Base-by-base conservation (phyloP, 2,113 vertebrate species). In the Rhinoptilus africanus region DNA sequence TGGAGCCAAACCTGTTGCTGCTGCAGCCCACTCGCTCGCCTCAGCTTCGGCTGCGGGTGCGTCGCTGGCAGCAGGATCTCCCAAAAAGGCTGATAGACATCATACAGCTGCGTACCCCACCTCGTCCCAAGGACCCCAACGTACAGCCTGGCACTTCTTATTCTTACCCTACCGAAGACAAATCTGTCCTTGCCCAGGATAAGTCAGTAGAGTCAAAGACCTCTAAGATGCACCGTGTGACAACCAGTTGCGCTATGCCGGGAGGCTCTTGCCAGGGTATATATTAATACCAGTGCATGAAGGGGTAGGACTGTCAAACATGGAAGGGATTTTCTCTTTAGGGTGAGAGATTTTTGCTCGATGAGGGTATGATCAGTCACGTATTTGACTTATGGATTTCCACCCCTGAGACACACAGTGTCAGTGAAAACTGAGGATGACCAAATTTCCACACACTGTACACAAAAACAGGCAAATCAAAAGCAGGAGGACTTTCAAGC, bases 1-100 rank as follows among this genome's bases (percentile, higher is more conserved):
- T 15, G 35, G 27, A 93, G 54, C 2, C 27, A 37, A 48, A 64
- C 10, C 34, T 7, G 2, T 59, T 37, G 64, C 1, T 73, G 60
- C 59, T 74, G 51, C n/a, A 67, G 56, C 73, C 30, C 14, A 3
- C 19, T 54, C 4, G 0, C 15, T 51, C 3, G 1, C 17, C 30
- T 57, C 84, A 63, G 60, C 64, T 72, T 35, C 1, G 0, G 34
- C 53, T 10, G 20, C 0, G 1, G n/a, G n/a, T 72, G 41, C 0
- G 0, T 10, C 1, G 3, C 34, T 6, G 43, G 66, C 47, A 81
- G 53, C 50, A 56, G 27, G 27, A 4, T 64, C 41, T 53, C 12
- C 45, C 62, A 39, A 57, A 54, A 7, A 51, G 9, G 20, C 24
- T 72, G 73, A 32, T 6, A 14, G 39, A 30, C 27, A 14, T 0